These are phyloP conservation scores for Charina bottae DNA, from an alignment of 2,113 vertebrate genomes.

Conservation along the genomic window DNA sequence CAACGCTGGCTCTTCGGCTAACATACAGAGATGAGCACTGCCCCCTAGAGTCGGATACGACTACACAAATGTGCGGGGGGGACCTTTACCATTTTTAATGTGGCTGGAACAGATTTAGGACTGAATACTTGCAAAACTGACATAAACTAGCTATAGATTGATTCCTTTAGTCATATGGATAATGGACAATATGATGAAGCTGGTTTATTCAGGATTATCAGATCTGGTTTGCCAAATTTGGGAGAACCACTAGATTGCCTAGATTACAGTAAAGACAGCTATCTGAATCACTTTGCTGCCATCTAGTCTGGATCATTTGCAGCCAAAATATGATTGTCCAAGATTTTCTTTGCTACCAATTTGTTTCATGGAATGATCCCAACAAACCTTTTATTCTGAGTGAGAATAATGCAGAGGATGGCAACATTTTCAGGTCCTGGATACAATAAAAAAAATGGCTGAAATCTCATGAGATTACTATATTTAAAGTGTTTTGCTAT, in stretches of 20 bases:
- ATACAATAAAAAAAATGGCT: not conserved
- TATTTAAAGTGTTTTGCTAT: not conserved
- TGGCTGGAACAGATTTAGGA: not conserved
- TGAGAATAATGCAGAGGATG: too few relatives aligned
- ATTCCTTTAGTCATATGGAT: not conserved
- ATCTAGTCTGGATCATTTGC: not conserved
- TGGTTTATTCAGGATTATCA: not conserved
- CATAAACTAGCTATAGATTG: not conserved
- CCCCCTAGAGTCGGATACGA: too few relatives aligned
- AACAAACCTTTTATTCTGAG: not conserved
- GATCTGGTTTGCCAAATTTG: not conserved
- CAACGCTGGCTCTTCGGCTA: too few relatives aligned
- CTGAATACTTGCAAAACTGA: not conserved
- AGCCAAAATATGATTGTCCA: not conserved
- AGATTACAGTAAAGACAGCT: not conserved
- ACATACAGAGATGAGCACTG: too few relatives aligned
- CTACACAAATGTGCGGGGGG: too few relatives aligned
- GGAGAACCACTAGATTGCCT: not conserved
- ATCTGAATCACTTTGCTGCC: not conserved
- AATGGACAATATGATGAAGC: not conserved
- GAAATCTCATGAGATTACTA: not conserved
- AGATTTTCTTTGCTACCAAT: not conserved
- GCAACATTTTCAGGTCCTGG: not conserved
- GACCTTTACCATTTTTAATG: too few relatives aligned
- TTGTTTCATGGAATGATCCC: not conserved